Evolutionary conservation across 2,113 vertebrate genomes (phyloP).

Genomic region (Mobula hypostoma): DNA sequence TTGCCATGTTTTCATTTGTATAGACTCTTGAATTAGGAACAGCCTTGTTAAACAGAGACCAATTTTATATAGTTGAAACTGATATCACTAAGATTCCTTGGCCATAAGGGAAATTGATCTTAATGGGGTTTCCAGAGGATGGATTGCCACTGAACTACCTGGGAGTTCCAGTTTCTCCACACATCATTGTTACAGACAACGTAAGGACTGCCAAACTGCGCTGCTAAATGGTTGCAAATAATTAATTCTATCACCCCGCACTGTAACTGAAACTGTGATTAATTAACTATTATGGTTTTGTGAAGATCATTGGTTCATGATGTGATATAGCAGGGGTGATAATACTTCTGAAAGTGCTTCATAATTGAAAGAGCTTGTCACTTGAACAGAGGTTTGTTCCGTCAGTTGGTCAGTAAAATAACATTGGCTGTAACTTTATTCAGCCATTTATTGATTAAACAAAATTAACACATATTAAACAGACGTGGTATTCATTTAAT

Average conservation of each 20-base stretch:
- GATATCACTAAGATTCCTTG: neutral
- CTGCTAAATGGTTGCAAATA: neutral
- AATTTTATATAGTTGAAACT: neutral
- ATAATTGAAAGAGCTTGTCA: neutral
- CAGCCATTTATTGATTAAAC: neutral
- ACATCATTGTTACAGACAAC: neutral
- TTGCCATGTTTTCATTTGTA: neutral
- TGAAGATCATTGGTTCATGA: neutral
- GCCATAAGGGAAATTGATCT: neutral
- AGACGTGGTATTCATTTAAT: too few relatives aligned
- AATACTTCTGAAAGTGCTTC: neutral
- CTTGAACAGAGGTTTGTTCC: neutral
- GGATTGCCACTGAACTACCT: neutral
- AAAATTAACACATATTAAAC: neutral
- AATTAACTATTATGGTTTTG: neutral
- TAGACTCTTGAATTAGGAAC: neutral
- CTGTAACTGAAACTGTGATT: neutral
- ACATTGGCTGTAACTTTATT: neutral
- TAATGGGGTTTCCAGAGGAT: neutral
- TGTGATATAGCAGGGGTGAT: neutral
- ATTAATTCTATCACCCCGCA: neutral
- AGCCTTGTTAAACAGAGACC: too few relatives aligned
- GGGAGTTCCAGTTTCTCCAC: neutral
- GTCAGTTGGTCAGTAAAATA: neutral
- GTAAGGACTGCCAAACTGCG: neutral